These are phyloP conservation scores for Mimumesa dahlbomi DNA, from an alignment of 2,888 invertebrate species.

Conservation along the genomic window DNA sequence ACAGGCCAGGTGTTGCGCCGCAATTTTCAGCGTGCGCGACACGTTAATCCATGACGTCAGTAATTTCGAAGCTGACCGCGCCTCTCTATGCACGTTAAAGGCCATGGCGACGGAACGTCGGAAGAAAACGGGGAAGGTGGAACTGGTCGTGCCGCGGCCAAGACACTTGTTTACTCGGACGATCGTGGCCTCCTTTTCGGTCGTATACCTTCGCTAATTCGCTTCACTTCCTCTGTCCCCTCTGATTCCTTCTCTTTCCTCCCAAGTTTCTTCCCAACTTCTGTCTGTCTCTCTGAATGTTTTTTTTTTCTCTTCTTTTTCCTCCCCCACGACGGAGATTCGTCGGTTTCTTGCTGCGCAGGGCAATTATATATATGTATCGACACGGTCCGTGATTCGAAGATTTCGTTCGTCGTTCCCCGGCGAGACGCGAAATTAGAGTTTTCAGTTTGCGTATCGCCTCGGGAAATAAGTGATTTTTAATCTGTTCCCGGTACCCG, in stretches of 20 bases:
- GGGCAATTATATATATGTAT: too few species aligned
- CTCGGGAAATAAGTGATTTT: too few species aligned
- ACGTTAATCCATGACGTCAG: constrained; percentile 5
- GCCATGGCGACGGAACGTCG: constrained; percentile 52
- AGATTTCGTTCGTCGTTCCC: too few species aligned
- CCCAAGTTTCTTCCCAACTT: constrained; percentile 39
- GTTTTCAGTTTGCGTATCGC: too few species aligned
- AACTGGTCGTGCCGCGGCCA: constrained; percentile 60
- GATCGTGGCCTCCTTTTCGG: constrained; percentile 78
- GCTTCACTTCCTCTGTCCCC: constrained; percentile 71
- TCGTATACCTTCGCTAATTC: constrained; percentile 79
- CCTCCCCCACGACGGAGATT: constrained; percentile 22
- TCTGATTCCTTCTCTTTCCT: constrained; percentile 40
- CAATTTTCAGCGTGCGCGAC: not conserved
- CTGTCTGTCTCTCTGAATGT: constrained; percentile 16
- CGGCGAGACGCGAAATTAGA: too few species aligned
- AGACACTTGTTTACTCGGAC: constrained; percentile 76
- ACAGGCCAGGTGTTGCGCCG: too few species aligned
- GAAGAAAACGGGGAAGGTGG: constrained; percentile 61
- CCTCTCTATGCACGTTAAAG: constrained; percentile 45
- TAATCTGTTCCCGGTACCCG: too few species aligned
- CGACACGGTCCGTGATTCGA: too few species aligned
- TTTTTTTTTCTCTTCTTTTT: constrained; percentile 7
- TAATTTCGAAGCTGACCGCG: constrained; percentile 22
- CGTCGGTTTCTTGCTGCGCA: too few species aligned